Evolutionary conservation across 2,797 vertebrate genomes (phyloP).

Genomic region (Dendrocincla fuliginosa): DNA sequence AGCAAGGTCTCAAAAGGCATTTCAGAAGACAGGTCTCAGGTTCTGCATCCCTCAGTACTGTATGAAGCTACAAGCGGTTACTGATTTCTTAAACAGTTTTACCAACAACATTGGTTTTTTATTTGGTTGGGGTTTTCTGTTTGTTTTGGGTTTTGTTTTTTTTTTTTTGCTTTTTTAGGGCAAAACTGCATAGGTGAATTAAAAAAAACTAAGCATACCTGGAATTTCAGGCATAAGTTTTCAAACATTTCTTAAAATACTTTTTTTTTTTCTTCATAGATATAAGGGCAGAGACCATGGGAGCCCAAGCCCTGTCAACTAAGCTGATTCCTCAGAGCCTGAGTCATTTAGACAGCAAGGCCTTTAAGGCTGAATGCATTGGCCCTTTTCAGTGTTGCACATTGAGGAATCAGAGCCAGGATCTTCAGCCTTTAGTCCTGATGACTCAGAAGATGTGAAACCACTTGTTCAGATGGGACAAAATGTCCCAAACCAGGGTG

Average conservation of each 20-base stretch:
- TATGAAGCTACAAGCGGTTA: not conserved
- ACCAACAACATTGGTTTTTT: not conserved
- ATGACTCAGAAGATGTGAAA: not conserved
- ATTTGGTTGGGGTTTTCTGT: not conserved
- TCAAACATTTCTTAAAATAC: not conserved
- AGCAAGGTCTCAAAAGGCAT: not conserved
- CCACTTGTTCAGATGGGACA: not conserved
- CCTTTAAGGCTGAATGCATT: rapidly evolving
- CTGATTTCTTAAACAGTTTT: not conserved
- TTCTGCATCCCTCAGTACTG: not conserved
- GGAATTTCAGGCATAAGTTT: not conserved
- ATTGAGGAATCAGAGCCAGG: not conserved
- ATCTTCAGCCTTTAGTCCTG: not conserved
- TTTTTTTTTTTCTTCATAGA: not conserved
- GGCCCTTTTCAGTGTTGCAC: not conserved
- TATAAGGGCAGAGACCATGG: not conserved
- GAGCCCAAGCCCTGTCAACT: not conserved
- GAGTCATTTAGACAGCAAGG: not conserved
- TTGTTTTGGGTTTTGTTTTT: too few relatives aligned
- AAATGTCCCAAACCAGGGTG: not conserved
- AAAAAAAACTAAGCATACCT: not conserved
- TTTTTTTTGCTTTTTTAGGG: not conserved
- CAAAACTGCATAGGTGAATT: not conserved
- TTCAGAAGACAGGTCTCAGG: not conserved
- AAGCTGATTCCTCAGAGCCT: not conserved